Evolutionary conservation across 1,140 invertebrate species (phyloP), one percentile per base, ranked within the genome.

Genomic region (Diorhabda elongata): DNA sequence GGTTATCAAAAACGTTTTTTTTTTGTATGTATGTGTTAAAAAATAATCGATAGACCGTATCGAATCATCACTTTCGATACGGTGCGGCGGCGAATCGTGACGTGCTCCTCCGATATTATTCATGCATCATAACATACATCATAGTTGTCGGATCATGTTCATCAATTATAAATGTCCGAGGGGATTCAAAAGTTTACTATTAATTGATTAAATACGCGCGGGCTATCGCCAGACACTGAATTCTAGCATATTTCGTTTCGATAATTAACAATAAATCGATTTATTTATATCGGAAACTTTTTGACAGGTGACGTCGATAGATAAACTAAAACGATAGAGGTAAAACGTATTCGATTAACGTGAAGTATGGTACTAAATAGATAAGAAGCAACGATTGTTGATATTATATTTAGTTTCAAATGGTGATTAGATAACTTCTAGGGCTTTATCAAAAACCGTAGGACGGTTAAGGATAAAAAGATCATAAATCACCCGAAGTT

Each of bases 81-180:
- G 65, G 65, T 43, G 65, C 26, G n/a, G 42, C 42, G 3, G n/a
- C 8, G 43, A 43, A 8, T 8, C 42, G 43, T 8, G 42, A 42
- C 42, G 57, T 42, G 11, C 65, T 59, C 9, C 57, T 43, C 44
- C 57, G 57, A 67, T 67, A 67, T 64, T 67, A 67, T 67, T 67
- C 65, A 67, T 67, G 58, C 57, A 67, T 67, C 65, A 67, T 67
- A 67, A 67, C 65, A 67, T 67, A 47, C 65, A 67, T 67, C 65
- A 67, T 67, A 67, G 65, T 45, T 67, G 65, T 67, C 58, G 58
- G 65, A 67, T 67, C 65, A 60, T 67, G 65, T 67, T 67, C 65
- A 67, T 67, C 65, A 67, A 60, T 67, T 67, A 67, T 67, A 26
- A 67, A 64, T 42, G 65, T 66, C 57, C 42, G 60, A 56, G 58